A percentile compares a stretch with the other conserved stretches of the same genome.
Conservation (phyloP, 2,797 vertebrate species). For the Thunnus albacares region DNA sequence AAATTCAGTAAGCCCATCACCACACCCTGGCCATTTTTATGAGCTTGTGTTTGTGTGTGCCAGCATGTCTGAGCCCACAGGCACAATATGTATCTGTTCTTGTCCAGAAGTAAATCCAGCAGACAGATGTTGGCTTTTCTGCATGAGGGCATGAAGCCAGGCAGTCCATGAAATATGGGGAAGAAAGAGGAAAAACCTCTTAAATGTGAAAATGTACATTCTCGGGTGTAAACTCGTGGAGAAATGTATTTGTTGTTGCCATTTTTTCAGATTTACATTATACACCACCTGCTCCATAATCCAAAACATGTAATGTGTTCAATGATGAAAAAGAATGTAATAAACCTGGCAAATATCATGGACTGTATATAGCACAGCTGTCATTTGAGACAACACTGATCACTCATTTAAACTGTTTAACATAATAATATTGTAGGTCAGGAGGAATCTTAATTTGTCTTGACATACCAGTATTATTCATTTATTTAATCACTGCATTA, state of each 20-base stretch:
- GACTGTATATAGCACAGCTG: too few species aligned
- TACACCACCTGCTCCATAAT: conserved; percentile 12
- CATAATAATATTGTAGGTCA: not conserved
- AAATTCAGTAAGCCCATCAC: conserved; percentile 11
- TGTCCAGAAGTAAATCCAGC: conserved; percentile 43
- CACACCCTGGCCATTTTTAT: not conserved
- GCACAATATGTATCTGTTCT: conserved; percentile 25
- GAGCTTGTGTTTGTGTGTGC: not conserved
- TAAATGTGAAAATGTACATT: not conserved
- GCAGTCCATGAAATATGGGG: conserved; percentile 24
- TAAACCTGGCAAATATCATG: not conserved
- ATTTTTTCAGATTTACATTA: conserved; percentile 13
- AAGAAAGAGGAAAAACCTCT: not conserved
- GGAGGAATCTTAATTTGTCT: not conserved
- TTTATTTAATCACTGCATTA: not conserved
- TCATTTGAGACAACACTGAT: too few species aligned
- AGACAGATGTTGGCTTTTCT: conserved; percentile 60
- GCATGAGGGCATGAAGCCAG: conserved; percentile 39
- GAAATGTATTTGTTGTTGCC: not conserved
- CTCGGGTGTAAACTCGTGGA: not conserved
- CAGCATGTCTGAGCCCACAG: conserved; percentile 26
- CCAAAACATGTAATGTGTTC: not conserved
- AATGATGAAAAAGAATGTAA: conserved; percentile 2
- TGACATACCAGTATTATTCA: too few species aligned
- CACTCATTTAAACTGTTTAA: too few species aligned